Conservation (phyloP, 37 sponge, comb jelly and placozoan species). For the Beroe forskalii region DNA sequence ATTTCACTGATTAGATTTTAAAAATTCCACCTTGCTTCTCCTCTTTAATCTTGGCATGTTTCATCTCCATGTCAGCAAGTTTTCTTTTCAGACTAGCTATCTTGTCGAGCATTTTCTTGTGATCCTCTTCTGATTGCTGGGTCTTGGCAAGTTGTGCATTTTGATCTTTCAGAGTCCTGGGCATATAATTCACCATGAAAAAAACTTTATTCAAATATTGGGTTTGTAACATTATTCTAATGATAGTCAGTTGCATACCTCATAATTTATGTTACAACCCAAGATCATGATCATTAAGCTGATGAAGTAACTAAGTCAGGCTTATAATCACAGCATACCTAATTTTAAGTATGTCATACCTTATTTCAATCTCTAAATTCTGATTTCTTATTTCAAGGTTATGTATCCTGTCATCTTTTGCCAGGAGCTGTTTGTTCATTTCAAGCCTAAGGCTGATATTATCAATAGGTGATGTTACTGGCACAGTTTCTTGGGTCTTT, state of each 20-base stretch:
- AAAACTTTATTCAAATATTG: no score
- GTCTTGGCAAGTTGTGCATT: slow-evolving; percentile 24
- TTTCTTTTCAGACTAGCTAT: slow-evolving; percentile 23
- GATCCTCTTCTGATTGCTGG: slow-evolving; percentile 59
- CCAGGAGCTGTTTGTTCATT: slow-evolving; percentile 52
- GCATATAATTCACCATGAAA: no score
- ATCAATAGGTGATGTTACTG: slow-evolving; percentile 41
- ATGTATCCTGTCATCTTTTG: slow-evolving; percentile 54
- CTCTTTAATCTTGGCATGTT: slow-evolving; percentile 29
- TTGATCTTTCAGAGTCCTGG: slow-evolving; percentile 50
- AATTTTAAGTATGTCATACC: no score
- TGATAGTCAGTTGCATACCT: no score
- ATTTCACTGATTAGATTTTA: no score
- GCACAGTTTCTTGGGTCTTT: not conserved
- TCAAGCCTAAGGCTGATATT: slow-evolving; percentile 38
- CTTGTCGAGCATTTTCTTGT: slow-evolving; percentile 29
- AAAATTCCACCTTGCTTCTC: slow-evolving; percentile 44
- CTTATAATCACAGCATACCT: no score
- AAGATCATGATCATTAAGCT: no score
- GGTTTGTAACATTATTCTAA: no score
- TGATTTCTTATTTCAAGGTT: slow-evolving; percentile 61
- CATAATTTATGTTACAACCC: no score
- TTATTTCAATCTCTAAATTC: slow-evolving; percentile 56
- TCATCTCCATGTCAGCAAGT: slow-evolving; percentile 44
- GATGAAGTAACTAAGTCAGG: no score